Evolutionary conservation across 1,140 invertebrate species (phyloP).

Genomic region (Brachionus rubens): DNA sequence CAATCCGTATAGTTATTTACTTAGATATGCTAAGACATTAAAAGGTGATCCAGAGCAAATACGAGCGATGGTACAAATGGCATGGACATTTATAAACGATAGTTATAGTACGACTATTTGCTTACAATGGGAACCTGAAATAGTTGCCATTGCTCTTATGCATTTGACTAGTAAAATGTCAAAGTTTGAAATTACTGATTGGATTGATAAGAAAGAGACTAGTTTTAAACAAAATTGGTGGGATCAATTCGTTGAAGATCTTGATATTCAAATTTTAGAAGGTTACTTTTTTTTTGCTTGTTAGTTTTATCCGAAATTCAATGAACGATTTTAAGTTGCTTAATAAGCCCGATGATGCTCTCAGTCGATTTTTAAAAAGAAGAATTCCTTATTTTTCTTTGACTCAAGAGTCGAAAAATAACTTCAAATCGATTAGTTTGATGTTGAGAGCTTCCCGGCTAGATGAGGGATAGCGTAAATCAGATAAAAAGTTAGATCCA

Average conservation of each 20-base stretch:
- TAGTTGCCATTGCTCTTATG: conserved; percentile 94
- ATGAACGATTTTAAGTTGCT: not conserved
- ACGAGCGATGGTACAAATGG: conserved; percentile 97
- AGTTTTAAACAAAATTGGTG: conserved; percentile 86
- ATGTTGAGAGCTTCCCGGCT: too few species aligned
- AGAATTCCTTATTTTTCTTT: too few species aligned
- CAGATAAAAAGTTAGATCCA: too few species aligned
- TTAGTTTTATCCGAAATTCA: not conserved
- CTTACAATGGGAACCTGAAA: conserved; percentile 97
- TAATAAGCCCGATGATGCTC: too few species aligned
- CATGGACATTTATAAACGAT: conserved; percentile 99
- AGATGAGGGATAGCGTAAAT: too few species aligned
- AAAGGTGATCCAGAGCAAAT: conserved; percentile 76
- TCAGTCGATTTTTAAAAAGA: too few species aligned
- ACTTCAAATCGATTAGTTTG: too few species aligned
- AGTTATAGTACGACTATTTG: conserved; percentile 92
- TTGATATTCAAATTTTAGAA: conserved; percentile 81
- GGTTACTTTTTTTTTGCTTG: not conserved
- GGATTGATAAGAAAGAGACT: conserved; percentile 70
- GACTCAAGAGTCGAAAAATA: too few species aligned
- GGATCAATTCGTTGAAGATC: conserved; percentile 93
- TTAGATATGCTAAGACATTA: conserved; percentile 94
- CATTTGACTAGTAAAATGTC: conserved; percentile 84
- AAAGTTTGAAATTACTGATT: conserved; percentile 90
- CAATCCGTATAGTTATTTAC: conserved; percentile 88